Conservation (phyloP, 2,888 invertebrate species). For the Harpalus rufipes region DNA sequence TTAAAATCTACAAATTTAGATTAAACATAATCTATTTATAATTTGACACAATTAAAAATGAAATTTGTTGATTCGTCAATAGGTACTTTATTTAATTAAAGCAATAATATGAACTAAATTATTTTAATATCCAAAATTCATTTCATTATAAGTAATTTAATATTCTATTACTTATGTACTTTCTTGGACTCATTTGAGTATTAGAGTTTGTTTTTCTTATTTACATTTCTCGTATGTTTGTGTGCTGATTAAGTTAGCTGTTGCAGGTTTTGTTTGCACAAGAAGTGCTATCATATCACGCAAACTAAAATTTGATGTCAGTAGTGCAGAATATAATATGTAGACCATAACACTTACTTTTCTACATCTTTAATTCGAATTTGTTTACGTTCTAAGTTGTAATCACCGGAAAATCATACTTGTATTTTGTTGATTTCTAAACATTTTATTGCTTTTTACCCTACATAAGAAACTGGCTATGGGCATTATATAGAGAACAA, state of each 20-base stretch:
- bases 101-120: no score
- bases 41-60: no score
- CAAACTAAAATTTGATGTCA: conserved; percentile 30
- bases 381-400: conserved; percentile 15
- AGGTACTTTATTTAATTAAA: no score
- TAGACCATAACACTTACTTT: conserved; percentile 40
- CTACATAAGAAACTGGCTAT: no score
- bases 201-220: neutral
- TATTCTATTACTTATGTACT: neutral
- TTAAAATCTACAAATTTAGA: no score
- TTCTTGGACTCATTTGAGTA: neutral
- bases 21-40: no score
- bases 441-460: no score
- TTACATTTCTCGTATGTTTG: neutral
- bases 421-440: neutral
- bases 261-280: neutral
- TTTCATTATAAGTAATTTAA: no score
- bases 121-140: no score
- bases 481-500: no score
- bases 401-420: neutral
- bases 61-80: no score
- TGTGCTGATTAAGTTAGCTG: neutral
- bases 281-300: conserved; percentile 10
- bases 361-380: conserved; percentile 21
- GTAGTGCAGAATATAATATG: conserved; percentile 38